phyloP scores from a whole-genome alignment of 2,113 vertebrate species.

The Pachypanchax playfairii region DNA sequence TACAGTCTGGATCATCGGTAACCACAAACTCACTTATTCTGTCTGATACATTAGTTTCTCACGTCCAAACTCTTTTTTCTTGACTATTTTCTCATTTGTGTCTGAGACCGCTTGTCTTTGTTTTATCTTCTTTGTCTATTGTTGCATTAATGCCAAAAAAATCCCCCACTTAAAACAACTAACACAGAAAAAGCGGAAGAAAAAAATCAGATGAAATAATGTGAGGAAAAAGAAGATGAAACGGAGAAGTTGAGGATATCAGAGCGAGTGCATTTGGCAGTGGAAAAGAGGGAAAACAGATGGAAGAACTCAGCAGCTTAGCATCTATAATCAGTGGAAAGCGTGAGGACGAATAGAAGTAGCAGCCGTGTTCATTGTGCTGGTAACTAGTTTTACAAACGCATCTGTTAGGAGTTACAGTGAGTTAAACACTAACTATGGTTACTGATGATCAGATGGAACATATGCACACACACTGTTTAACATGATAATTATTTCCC shows the following conservation, averaged over 20 bases:
- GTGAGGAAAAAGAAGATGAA: slow-evolving; percentile 17
- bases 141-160: too few species aligned
- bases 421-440: slow-evolving; percentile 31
- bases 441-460: slow-evolving; percentile 35
- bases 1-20: too few species aligned
- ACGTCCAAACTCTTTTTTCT: slow-evolving; percentile 2
- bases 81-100: slow-evolving; percentile 4
- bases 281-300: slow-evolving; percentile 40
- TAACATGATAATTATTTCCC: neutral
- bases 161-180: too few species aligned
- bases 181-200: slow-evolving; percentile 26
- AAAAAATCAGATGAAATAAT: neutral
- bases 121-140: neutral
- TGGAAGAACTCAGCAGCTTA: slow-evolving; percentile 58
- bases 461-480: neutral
- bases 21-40: too few species aligned
- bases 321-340: slow-evolving; percentile 50
- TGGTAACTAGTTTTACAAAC: slow-evolving; percentile 35
- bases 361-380: slow-evolving; percentile 36
- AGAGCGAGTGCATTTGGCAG: slow-evolving; percentile 25
- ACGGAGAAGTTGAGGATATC: slow-evolving; percentile 1
- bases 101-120: slow-evolving; percentile 13
- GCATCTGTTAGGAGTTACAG: slow-evolving; percentile 22
- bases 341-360: slow-evolving; percentile 48
- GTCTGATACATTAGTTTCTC: neutral